Evolutionary conservation across 2,113 vertebrate species (phyloP), one percentile per base, ranked within the genome.

Genomic region (Oenanthe oenanthe): DNA sequence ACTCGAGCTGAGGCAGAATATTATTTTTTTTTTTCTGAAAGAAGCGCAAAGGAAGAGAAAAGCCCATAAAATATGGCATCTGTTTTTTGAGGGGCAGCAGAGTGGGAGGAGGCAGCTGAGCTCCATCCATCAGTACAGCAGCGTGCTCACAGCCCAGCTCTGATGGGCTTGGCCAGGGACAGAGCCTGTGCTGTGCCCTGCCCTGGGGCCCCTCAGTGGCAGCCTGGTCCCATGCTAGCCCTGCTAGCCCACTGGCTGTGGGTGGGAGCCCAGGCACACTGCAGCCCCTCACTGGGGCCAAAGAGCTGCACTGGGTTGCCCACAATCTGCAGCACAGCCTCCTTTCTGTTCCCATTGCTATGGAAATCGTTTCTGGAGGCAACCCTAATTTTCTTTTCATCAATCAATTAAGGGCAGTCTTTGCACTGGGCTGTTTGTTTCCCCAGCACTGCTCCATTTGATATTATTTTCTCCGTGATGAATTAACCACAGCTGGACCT

Each of bases 401-500:
- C 92, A 92, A 48, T 93, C 94, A 94, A 73, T 94, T 94, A 92
- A 62, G 63, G 82, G 32, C 75, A 93, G 85, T 63, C 75, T 93
- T 94, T 93, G 66, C 70, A 53, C 66, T 81, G 36, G 24, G 53
- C 61, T 94, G 57, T 87, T 89, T 88, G 57, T 79, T 95, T 93
- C 48, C 66, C 45, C 28, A 43, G 75, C 34, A 28, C 60, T 77
- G 38, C 45, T 79, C 40, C 6, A 1, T 73, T 88, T 96, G 79
- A 70, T 93, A 83, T 76, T 93, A 89, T 93, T 95, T 95, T 85
- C 67, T 88, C 32, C 38, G 19, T 54, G 78, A 93, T 32, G 70
- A 88, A 95, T 94, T 93, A 93, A 95, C 82, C 62, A 94, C 67
- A 93, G 75, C 88, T 93, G 82, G 88, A 88, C 82, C 73, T 87